These are phyloP conservation scores for Rhynchonema sp. DNA, from an alignment of 2,888 invertebrate species.

Conservation along the genomic window DNA sequence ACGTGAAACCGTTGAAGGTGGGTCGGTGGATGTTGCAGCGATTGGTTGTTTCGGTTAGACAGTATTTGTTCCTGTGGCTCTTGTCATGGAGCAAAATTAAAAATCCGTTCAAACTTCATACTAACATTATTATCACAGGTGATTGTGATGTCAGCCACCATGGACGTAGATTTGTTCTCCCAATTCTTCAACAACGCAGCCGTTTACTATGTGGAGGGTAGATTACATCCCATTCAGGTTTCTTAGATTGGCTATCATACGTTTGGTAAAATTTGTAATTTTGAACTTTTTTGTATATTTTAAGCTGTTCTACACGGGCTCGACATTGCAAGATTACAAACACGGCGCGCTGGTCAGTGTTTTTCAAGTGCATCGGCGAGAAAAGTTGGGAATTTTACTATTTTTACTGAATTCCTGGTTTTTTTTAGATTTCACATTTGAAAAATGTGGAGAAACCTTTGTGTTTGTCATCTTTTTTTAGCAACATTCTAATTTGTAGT, in stretches of 20 bases:
- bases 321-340: slow-evolving; percentile 27
- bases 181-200: slow-evolving; percentile 67
- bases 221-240: slow-evolving; percentile 49
- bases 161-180: slow-evolving; percentile 75
- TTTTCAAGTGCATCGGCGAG: slow-evolving; percentile 31
- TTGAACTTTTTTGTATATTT: not conserved
- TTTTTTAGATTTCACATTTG: too few relatives aligned
- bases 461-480: too few relatives aligned
- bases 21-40: not conserved
- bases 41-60: not conserved
- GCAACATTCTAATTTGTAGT: too few relatives aligned
- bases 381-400: too few relatives aligned
- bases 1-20: not conserved
- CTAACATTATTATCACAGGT: slow-evolving; percentile 37
- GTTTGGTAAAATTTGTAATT: slow-evolving; percentile 1
- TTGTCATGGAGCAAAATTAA: too few relatives aligned
- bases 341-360: slow-evolving; percentile 32
- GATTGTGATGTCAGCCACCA: slow-evolving; percentile 80
- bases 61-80: not conserved
- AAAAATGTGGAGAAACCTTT: too few relatives aligned
- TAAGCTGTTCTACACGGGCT: not conserved
- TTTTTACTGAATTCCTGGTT: too few relatives aligned
- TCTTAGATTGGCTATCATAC: too few relatives aligned
- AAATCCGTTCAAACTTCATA: too few relatives aligned
- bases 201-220: slow-evolving; percentile 69